Evolutionary conservation across 2,888 invertebrate genomes (phyloP).

Genomic region (Lobophora halterata): DNA sequence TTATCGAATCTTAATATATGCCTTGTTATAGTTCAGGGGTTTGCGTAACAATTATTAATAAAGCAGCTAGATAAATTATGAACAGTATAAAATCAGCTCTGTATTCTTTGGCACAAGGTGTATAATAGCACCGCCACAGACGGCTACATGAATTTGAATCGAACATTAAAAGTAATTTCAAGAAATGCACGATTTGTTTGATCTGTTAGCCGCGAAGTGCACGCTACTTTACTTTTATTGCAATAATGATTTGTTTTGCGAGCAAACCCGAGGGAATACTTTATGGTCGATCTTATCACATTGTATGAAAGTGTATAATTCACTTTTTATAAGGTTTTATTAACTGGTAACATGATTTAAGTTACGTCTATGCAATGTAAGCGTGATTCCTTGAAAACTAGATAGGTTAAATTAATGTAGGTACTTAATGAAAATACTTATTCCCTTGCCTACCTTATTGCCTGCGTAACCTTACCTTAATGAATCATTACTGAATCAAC

Average conservation of each 20-base stretch:
- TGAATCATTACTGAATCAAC: neutral
- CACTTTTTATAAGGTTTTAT: conserved; percentile 3
- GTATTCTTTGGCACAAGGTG: neutral
- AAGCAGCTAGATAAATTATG: too few species aligned
- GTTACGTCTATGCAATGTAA: neutral
- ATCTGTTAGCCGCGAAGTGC: conserved; percentile 11
- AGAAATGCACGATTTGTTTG: conserved; percentile 19
- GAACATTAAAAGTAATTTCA: conserved; percentile 21
- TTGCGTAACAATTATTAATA: too few species aligned
- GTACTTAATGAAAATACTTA: too few species aligned
- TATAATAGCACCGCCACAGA: neutral
- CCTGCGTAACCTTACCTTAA: too few species aligned
- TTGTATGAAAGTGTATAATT: conserved; percentile 1
- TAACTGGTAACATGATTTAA: neutral
- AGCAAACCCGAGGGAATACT: conserved; percentile 13
- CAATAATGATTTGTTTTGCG: conserved; percentile 15
- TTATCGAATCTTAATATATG: too few species aligned
- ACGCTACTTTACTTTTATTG: conserved; percentile 20
- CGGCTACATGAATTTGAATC: conserved; percentile 12
- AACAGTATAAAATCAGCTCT: conserved; percentile 5
- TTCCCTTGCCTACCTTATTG: too few species aligned
- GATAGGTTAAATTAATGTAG: too few species aligned
- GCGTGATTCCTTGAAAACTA: neutral
- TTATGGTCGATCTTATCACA: conserved; percentile 19
- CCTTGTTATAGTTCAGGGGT: too few species aligned